A percentile compares a stretch with the other conserved stretches of the same genome.
Evolutionary conservation across 1,140 invertebrate species (phyloP).

Genomic region (Teleopsis dalmanni): DNA sequence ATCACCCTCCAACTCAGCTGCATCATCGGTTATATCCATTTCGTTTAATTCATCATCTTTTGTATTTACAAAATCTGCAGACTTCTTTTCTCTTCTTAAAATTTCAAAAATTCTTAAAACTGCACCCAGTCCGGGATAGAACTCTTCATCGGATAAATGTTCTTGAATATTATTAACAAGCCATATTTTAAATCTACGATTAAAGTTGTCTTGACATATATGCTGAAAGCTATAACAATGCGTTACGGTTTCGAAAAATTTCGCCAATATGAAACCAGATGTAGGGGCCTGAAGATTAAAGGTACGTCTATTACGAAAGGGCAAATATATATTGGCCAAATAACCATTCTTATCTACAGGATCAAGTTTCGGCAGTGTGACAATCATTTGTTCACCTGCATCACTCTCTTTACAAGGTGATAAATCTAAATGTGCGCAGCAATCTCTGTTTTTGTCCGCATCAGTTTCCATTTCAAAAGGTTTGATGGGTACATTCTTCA

Average conservation of each 20-base stretch:
- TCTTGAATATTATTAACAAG: constrained; percentile 22
- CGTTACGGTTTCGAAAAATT: constrained; percentile 25
- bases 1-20: too few relatives aligned
- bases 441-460: constrained; percentile 5
- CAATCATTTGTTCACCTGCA: constrained; percentile 24
- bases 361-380: constrained; percentile 27
- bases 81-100: constrained; percentile 7
- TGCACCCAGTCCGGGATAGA: constrained; percentile 38
- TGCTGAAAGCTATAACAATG: constrained; percentile 28
- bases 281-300: constrained; percentile 28
- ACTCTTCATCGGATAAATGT: constrained; percentile 29
- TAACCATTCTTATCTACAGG: constrained; percentile 19
- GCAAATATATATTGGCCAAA: constrained; percentile 31
- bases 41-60: too few relatives aligned
- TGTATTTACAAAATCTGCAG: too few relatives aligned
- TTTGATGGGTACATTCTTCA: constrained; percentile 13
- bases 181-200: constrained; percentile 26
- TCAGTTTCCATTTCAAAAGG: constrained; percentile 11
- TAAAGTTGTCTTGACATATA: constrained; percentile 18
- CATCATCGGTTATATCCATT: too few relatives aligned
- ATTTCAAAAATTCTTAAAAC: constrained; percentile 26
- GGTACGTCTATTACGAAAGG: constrained; percentile 27
- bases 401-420: background rate
- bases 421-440: constrained; percentile 24
- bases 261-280: constrained; percentile 24